Evolutionary conservation across 1,140 invertebrate genomes (phyloP), one percentile per base, ranked within the genome.

Genomic region (Drosophila novamexicana): DNA sequence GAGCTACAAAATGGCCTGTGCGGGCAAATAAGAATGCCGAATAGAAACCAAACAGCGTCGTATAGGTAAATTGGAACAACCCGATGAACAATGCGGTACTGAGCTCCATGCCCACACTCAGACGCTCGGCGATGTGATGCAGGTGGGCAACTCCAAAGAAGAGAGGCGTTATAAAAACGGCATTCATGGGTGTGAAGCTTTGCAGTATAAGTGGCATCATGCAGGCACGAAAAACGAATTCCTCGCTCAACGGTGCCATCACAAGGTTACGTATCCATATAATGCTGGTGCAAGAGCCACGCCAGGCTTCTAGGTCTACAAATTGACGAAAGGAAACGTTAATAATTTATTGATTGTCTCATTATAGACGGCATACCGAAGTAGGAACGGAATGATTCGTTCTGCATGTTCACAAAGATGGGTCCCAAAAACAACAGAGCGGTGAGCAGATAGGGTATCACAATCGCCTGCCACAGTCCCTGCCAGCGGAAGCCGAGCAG

Each of bases 101-200:
- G 29, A 96, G 93, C 58, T 94, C 92, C 90, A 95, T 94, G 45
- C 96, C 96, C 80, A 93, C 93, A 78, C 95, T 95, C 8, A 97
- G 93, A 82, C 95, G 95, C 90, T 98, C 98, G 72, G 96, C 94
- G 81, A 98, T 95, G 85, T 98, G 98, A 94, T 99, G 98, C 85
- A 98, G 96, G 93, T 99, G 98, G 58, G 97, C 97, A 58, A 97
- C 95, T 53, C 98, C 98, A 94, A 99, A 99, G 91, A 99, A 97
- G 7, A 99, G 92, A 1, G 98, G 97, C 84, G 96, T 97, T 68
- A 98, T 94, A 74, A 98, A 96, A 49, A 98, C 95, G 7, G 97
- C 95, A 61, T 93, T 95, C 6, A 94, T 92, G 3, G 96, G 95
- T n/a, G 94, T 93, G 79, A 98, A 96, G 91, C 96, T 97, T 88